A percentile compares a stretch with the other conserved stretches of the same genome.
Conservation (phyloP, 2,888 invertebrate genomes). For the Trimorus sp. region DNA sequence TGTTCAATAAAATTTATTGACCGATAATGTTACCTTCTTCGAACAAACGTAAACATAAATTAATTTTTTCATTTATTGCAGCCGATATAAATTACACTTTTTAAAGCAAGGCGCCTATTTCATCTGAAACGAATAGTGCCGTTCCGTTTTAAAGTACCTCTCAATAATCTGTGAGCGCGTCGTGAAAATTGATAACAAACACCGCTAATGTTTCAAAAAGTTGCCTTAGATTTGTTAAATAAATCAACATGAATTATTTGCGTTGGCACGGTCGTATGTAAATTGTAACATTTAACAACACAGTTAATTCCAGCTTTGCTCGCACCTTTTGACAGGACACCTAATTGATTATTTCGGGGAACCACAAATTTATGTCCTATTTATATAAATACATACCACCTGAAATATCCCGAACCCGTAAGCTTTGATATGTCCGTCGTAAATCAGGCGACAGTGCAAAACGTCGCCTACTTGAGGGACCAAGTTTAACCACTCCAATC, state of each 20-base stretch:
- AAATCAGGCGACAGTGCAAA: constrained; percentile 46
- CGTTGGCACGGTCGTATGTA: constrained; percentile 21
- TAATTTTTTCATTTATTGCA: constrained; percentile 22
- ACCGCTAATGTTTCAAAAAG: neutral
- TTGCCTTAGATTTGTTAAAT: constrained; percentile 9
- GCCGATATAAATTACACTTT: constrained; percentile 9
- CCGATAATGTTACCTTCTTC: constrained; percentile 5
- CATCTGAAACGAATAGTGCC: too few relatives aligned
- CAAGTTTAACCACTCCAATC: constrained; percentile 30
- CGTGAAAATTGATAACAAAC: neutral
- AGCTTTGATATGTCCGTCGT: constrained; percentile 32
- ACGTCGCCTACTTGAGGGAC: constrained; percentile 34
- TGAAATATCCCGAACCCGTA: constrained; percentile 23
- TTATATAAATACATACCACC: constrained; percentile 24
- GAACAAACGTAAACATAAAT: constrained; percentile 13
- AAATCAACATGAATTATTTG: constrained; percentile 23
- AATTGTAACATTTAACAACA: constrained; percentile 20
- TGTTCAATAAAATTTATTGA: constrained; percentile 22
- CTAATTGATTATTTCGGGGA: constrained; percentile 42
- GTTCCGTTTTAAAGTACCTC: too few relatives aligned
- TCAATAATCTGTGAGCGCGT: neutral
- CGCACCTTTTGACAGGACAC: constrained; percentile 31
- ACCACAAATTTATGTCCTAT: constrained; percentile 52
- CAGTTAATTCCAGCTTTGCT: constrained; percentile 20
- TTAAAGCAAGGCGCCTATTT: neutral